Conservation (phyloP, 2,113 vertebrate genomes). For the Pseudonaja textilis region DNA sequence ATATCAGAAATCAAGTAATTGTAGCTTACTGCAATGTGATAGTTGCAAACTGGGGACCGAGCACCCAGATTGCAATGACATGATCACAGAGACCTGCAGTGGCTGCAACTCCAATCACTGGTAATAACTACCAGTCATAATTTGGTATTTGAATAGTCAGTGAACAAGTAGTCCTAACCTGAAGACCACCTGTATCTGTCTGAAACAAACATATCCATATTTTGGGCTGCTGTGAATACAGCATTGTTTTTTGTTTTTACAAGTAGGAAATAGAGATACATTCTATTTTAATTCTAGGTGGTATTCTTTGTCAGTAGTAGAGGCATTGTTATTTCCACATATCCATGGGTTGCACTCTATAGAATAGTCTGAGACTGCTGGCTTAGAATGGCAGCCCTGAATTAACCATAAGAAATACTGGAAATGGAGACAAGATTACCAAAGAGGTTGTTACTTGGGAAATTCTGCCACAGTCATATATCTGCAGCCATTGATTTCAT, state of each 20-base stretch:
- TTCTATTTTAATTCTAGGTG: neutral
- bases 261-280: neutral
- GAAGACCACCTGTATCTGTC: neutral
- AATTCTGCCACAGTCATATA: neutral
- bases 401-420: neutral
- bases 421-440: neutral
- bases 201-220: neutral
- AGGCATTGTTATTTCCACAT: neutral
- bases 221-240: neutral
- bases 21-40: neutral
- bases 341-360: neutral
- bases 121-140: neutral
- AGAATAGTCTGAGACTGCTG: neutral
- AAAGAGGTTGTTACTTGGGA: neutral
- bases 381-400: neutral
- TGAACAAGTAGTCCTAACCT: neutral
- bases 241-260: neutral
- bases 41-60: neutral
- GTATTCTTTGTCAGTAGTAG: neutral
- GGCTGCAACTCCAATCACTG: neutral
- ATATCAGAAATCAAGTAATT: neutral
- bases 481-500: neutral
- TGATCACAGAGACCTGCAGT: neutral
- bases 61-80: neutral
- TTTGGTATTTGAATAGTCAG: neutral